These are phyloP conservation scores for Hypothenemus hampei DNA, from an alignment of 1,140 invertebrate species.

Conservation along the genomic window DNA sequence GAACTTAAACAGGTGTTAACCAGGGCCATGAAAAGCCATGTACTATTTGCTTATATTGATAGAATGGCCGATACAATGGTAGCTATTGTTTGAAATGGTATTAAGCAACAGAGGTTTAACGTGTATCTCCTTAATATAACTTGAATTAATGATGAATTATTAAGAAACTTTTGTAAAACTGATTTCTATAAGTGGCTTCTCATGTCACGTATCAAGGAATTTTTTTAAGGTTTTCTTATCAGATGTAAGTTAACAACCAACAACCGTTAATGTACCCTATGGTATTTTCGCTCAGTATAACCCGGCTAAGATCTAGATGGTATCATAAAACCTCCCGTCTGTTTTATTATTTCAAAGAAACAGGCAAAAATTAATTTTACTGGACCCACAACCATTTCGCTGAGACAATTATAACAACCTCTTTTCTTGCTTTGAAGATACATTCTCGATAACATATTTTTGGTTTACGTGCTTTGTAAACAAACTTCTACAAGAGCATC, in stretches of 20 bases:
- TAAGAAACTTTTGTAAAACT: too few relatives aligned
- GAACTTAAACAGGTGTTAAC: neutral
- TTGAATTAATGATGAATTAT: conserved; percentile 1
- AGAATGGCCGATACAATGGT: neutral
- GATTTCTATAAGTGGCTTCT: too few relatives aligned
- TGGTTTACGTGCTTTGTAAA: neutral
- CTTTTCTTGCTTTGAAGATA: neutral
- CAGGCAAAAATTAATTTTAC: conserved; percentile 1
- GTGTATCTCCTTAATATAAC: neutral
- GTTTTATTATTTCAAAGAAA: neutral
- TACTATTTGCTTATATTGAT: neutral
- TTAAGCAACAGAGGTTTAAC: neutral
- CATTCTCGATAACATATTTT: neutral
- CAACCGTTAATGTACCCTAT: too few relatives aligned
- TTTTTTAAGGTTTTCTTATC: too few relatives aligned
- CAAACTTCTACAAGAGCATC: too few relatives aligned
- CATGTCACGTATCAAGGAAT: too few relatives aligned
- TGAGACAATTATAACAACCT: neutral
- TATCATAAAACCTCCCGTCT: neutral
- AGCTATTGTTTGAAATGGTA: neutral
- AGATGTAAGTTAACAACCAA: too few relatives aligned
- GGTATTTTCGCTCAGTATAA: too few relatives aligned
- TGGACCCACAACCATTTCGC: neutral
- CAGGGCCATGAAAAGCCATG: neutral
- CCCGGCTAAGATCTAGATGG: neutral